Evolutionary conservation across 2,113 vertebrate genomes (phyloP).

Genomic region (Varanus komodoensis): DNA sequence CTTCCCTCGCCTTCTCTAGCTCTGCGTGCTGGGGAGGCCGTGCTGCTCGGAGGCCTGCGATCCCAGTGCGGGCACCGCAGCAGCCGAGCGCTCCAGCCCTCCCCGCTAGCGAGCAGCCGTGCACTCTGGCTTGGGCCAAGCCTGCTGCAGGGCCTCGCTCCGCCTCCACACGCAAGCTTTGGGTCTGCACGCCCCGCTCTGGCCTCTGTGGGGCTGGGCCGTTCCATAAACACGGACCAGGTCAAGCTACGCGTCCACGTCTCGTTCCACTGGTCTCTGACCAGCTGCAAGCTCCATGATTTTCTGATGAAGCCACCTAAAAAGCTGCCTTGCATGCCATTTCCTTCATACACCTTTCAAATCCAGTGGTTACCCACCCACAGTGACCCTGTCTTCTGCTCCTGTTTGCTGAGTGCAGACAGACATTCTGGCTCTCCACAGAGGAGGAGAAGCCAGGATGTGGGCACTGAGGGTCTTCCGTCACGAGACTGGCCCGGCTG

Average conservation of each 20-base stretch:
- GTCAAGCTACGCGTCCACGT: background rate
- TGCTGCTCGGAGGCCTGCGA: background rate
- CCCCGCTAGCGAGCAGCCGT: background rate
- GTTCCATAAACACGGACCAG: background rate
- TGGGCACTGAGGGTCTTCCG: background rate
- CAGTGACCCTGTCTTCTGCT: no score
- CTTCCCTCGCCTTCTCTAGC: background rate
- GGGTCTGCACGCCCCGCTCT: background rate
- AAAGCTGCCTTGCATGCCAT: no score
- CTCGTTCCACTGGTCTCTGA: background rate
- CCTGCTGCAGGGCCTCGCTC: background rate
- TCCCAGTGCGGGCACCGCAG: background rate
- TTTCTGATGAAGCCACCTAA: background rate
- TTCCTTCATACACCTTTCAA: no score
- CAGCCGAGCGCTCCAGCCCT: background rate
- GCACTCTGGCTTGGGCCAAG: background rate
- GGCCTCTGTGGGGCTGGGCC: background rate
- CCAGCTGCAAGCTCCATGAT: background rate
- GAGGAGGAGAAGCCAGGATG: background rate
- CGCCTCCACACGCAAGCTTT: background rate
- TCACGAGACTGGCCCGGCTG: no score
- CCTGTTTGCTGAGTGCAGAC: background rate
- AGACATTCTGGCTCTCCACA: background rate
- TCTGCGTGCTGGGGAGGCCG: constrained; percentile 11
- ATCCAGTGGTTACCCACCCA: no score